These are phyloP conservation scores for Sigmodon hispidus DNA, from an alignment of 2,113 vertebrate genomes.

Conservation along the genomic window DNA sequence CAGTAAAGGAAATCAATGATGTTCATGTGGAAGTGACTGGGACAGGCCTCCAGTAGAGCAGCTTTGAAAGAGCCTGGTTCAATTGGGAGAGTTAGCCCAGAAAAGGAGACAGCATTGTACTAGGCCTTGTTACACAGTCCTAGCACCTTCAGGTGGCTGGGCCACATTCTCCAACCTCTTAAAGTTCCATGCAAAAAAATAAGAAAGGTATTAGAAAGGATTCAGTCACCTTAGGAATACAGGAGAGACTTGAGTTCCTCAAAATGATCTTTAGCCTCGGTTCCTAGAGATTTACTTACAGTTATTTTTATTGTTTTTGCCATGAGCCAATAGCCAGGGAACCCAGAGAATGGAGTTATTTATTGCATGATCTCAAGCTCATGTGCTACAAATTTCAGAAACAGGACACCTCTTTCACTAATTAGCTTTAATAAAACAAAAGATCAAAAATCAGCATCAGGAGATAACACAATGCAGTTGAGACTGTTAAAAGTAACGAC, in stretches of 20 bases:
- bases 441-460: constrained; percentile 50
- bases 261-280: constrained; percentile 17
- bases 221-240: neutral
- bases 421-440: constrained; percentile 60
- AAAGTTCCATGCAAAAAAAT: neutral
- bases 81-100: neutral
- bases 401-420: constrained; percentile 15
- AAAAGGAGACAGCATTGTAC: neutral
- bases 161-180: neutral
- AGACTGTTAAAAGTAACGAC: neutral
- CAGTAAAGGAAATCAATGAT: neutral
- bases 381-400: constrained; percentile 28
- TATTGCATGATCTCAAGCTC: constrained; percentile 23
- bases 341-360: neutral
- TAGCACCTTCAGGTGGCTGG: neutral
- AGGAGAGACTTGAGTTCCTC: neutral
- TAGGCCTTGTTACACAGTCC: neutral
- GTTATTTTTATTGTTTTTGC: constrained; percentile 54
- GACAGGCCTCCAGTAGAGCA: neutral
- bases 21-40: neutral
- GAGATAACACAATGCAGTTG: neutral
- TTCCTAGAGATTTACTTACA: constrained; percentile 7
- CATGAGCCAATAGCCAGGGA: neutral
- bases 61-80: neutral
- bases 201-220: neutral